Evolutionary conservation across 2,888 invertebrate species (phyloP).

Genomic region (Himalopsyche japonica): DNA sequence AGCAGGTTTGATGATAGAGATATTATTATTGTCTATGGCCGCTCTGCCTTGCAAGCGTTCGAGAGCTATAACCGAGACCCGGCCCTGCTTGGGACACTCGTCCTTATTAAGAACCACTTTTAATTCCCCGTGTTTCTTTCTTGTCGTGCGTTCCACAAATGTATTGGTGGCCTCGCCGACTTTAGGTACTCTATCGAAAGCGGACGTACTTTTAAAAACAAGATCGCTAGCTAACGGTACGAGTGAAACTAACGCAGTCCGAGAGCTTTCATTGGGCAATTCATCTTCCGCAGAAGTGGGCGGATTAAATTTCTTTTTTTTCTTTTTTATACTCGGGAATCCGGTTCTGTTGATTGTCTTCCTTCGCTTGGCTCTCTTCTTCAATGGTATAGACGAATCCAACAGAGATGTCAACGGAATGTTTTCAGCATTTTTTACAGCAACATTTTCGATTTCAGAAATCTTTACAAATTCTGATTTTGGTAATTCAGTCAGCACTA

Average conservation of each 20-base stretch:
- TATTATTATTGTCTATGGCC: conserved; percentile 43
- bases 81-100: conserved; percentile 58
- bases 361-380: conserved; percentile 65
- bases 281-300: conserved; percentile 32
- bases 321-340: conserved; percentile 81
- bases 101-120: conserved; percentile 59
- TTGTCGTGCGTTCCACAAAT: conserved; percentile 65
- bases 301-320: conserved; percentile 67
- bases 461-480: conserved; percentile 42
- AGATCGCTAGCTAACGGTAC: conserved; percentile 4
- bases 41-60: conserved; percentile 64
- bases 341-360: conserved; percentile 86
- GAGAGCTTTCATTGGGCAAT: conserved; percentile 34
- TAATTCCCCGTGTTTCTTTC: conserved; percentile 52
- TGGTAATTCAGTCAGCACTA: conserved; percentile 45
- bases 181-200: conserved; percentile 71
- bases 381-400: conserved; percentile 44
- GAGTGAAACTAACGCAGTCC: background rate
- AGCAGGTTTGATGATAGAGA: conserved; percentile 24
- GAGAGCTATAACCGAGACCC: conserved; percentile 64
- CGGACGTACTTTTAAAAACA: conserved; percentile 45
- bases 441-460: conserved; percentile 47
- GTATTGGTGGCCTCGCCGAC: conserved; percentile 69
- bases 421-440: conserved; percentile 46
- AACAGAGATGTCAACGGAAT: conserved; percentile 42